These are phyloP conservation scores for Empis stercorea DNA, from an alignment of 2,888 invertebrate genomes.

Conservation along the genomic window DNA sequence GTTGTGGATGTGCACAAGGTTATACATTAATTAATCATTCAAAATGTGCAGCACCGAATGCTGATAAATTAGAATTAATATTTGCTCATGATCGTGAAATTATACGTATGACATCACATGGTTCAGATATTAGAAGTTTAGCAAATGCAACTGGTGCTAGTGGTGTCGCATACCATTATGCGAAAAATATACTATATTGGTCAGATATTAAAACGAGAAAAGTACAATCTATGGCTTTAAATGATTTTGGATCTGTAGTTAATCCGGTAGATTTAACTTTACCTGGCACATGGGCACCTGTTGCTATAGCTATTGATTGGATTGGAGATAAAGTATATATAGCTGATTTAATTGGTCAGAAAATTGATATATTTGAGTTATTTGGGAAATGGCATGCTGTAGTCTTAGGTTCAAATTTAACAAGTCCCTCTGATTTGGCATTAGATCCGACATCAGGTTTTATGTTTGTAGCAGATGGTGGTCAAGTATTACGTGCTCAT, in stretches of 20 bases:
- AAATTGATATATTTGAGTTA: conserved; percentile 87
- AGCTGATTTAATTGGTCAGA: conserved; percentile 83
- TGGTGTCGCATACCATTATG: conserved; percentile 74
- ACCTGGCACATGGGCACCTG: conserved; percentile 79
- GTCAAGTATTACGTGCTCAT: conserved; percentile 71
- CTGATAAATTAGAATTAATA: conserved; percentile 46
- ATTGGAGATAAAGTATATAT: conserved; percentile 92
- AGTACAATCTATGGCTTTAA: conserved; percentile 43
- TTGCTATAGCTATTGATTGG: conserved; percentile 92
- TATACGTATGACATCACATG: conserved; percentile 55
- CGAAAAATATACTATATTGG: conserved; percentile 70
- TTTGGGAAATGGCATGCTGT: conserved; percentile 80
- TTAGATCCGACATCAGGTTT: conserved; percentile 82
- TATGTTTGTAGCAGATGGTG: conserved; percentile 78
- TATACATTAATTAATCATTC: conserved; percentile 50
- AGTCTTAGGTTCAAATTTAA: conserved; percentile 80
- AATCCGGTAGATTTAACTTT: conserved; percentile 50
- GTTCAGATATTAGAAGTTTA: conserved; percentile 43
- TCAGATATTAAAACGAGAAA: conserved; percentile 79
- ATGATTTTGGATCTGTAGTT: conserved; percentile 36
- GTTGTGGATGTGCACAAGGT: conserved; percentile 70
- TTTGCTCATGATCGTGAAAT: conserved; percentile 61
- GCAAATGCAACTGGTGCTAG: conserved; percentile 76
- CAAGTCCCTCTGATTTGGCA: conserved; percentile 81
- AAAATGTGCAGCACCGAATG: conserved; percentile 50